Evolutionary conservation across 1,140 invertebrate genomes (phyloP).

Genomic region (Cecropterus lyciades): DNA sequence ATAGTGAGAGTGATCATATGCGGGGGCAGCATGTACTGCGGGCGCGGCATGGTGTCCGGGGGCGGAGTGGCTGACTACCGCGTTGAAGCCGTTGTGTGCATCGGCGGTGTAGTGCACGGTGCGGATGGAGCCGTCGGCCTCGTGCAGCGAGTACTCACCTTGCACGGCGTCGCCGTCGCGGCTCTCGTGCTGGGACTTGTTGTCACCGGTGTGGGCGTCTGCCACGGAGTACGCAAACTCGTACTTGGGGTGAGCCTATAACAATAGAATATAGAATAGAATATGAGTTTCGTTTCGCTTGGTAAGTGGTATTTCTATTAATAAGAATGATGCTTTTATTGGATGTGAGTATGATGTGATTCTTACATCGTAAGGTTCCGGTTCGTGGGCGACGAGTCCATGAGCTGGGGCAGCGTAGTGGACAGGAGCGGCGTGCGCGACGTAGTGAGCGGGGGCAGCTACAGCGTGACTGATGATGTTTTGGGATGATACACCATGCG

Average conservation of each 20-base stretch:
- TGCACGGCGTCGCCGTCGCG: conserved; percentile 84
- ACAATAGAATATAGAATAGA: too few species aligned
- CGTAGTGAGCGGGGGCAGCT: conserved; percentile 59
- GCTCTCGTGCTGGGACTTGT: too few species aligned
- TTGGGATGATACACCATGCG: conserved; percentile 41
- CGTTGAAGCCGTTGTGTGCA: conserved; percentile 68
- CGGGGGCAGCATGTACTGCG: too few species aligned
- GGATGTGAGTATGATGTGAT: too few species aligned
- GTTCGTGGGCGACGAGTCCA: conserved; percentile 42
- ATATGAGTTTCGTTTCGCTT: too few species aligned
- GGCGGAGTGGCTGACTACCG: conserved; percentile 10
- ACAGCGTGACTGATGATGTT: conserved; percentile 44
- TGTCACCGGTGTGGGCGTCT: too few species aligned
- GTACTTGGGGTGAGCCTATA: too few species aligned
- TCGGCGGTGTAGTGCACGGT: conserved; percentile 85
- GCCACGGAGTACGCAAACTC: too few species aligned
- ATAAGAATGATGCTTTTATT: too few species aligned
- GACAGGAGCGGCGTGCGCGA: conserved; percentile 41
- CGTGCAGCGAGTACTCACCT: conserved; percentile 83
- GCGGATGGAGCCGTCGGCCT: conserved; percentile 66
- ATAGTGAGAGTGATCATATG: not conserved
- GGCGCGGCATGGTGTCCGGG: conserved; percentile 3
- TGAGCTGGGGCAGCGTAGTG: conserved; percentile 36
- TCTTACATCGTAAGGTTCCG: conserved; percentile 46
- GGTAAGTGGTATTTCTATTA: too few species aligned